These are phyloP conservation scores for Tetragonisca angustula DNA, from an alignment of 2,888 invertebrate species.

Conservation along the genomic window DNA sequence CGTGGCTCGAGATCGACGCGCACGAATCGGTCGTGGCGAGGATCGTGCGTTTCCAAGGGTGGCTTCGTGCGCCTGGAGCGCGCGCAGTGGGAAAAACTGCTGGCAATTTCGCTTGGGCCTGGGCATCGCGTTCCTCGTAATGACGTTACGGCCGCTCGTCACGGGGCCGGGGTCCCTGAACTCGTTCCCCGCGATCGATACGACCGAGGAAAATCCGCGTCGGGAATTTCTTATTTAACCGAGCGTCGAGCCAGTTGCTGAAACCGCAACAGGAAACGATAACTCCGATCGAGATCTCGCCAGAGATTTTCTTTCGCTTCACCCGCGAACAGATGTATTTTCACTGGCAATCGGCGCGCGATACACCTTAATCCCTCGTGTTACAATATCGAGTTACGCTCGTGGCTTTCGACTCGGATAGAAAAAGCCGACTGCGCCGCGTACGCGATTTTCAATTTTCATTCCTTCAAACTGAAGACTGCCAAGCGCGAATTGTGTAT, in stretches of 20 bases:
- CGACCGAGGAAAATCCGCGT: slow-evolving; percentile 67
- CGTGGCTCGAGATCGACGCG: not conserved
- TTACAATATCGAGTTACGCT: too few species aligned
- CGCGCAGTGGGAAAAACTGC: slow-evolving; percentile 58
- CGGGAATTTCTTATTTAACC: slow-evolving; percentile 68
- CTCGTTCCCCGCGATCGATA: slow-evolving; percentile 65
- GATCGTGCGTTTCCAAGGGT: slow-evolving; percentile 39
- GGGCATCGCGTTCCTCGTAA: slow-evolving; percentile 71
- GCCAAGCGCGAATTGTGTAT: too few species aligned
- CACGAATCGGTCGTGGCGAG: slow-evolving; percentile 19
- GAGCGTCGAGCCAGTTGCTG: slow-evolving; percentile 16
- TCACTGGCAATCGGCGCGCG: too few species aligned
- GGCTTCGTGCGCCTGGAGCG: slow-evolving; percentile 58
- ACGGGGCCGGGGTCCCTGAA: slow-evolving; percentile 57
- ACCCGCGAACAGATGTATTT: too few species aligned
- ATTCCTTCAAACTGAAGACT: too few species aligned
- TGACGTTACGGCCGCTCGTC: slow-evolving; percentile 64
- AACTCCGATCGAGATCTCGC: too few species aligned
- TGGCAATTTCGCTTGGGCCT: slow-evolving; percentile 63
- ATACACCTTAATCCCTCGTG: too few species aligned
- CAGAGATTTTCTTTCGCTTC: too few species aligned
- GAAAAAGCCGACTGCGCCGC: too few species aligned
- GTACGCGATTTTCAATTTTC: too few species aligned
- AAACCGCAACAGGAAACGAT: too few species aligned
- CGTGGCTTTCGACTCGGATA: too few species aligned